Conservation (phyloP, 92 coral and sea anemone species). For the Plumapathes pennacea region DNA sequence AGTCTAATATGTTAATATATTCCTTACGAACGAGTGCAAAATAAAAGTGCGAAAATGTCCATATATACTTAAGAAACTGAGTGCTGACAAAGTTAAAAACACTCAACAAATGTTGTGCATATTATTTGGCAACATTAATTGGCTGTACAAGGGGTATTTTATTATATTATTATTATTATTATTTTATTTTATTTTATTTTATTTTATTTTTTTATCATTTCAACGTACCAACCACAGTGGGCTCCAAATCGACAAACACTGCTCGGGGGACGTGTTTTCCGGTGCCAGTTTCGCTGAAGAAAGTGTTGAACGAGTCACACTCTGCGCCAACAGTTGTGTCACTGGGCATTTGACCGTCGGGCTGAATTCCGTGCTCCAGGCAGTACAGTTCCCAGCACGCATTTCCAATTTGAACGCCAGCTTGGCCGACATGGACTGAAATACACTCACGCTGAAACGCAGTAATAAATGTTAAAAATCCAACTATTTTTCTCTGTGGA, state of each 20-base stretch:
- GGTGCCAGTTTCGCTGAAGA: constrained; percentile 78
- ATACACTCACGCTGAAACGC: constrained; percentile 86
- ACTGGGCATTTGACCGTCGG: constrained; percentile 73
- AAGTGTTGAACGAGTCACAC: constrained; percentile 73
- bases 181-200: too few relatives aligned
- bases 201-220: too few relatives aligned
- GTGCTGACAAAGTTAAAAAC: too few relatives aligned
- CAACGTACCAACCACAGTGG: constrained; percentile 72
- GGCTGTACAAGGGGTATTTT: too few relatives aligned
- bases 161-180: too few relatives aligned
- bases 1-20: too few relatives aligned
- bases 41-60: too few relatives aligned
- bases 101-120: too few relatives aligned
- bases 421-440: constrained; percentile 80
- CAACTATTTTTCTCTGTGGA: too few relatives aligned
- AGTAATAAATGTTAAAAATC: constrained; percentile 45
- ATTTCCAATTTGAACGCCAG: constrained; percentile 79
- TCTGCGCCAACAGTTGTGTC: constrained; percentile 57
- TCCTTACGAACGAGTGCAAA: too few relatives aligned
- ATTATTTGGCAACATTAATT: too few relatives aligned
- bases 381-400: constrained; percentile 89
- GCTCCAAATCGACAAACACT: constrained; percentile 74
- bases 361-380: constrained; percentile 76
- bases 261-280: constrained; percentile 82
- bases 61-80: too few relatives aligned